Base-by-base conservation (phyloP, 2,797 vertebrate genomes). In the Chelon auratus region DNA sequence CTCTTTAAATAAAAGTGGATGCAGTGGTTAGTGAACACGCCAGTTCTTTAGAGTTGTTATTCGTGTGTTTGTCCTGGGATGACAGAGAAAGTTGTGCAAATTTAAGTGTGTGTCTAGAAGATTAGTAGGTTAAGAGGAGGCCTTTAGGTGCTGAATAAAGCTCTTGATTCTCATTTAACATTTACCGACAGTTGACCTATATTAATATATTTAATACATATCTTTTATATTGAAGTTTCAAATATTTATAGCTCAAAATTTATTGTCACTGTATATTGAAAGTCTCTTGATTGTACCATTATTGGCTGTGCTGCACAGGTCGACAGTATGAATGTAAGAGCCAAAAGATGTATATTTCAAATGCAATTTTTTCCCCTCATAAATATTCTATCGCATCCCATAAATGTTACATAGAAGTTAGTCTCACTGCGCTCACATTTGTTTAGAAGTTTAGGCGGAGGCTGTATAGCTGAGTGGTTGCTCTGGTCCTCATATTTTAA, bases 311-410 rank as follows among this genome's bases (percentile, higher is more conserved):
- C 40, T 43, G 26, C 9, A 20, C 26, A 47, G 45, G 22, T 50
- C 61, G 15, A 52, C 40, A 17, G 17, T 42, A 39, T 37, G 9
- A 42, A 36, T 67, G 26, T 30, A 65, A 69, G 68, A 79, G 68
- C 62, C 64, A 77, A 76, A 72, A 75, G 71, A 50, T 80, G 51
- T 72, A 68, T 20, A 66, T 81, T 78, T 18, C 60, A 79, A 68
- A 72, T 26, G 14, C 24, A 33, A 33, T 39, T 43, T 52, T 63
- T 68, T 15, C n/a, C 45, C 9, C 63, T 59, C 56, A 45, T 77
- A 3, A 81, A 83, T 86, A 70, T 82, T 86, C 80, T 5, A 88
- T 82, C 30, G 42, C 4, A 5, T 15, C 58, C 43, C 43, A 84
- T 89, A 58, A 84, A 88, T 77, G 26, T 80, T 86, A 62, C 33